phyloP scores from a whole-genome alignment of 2,113 vertebrate genomes.

The Oreochromis spilurus region DNA sequence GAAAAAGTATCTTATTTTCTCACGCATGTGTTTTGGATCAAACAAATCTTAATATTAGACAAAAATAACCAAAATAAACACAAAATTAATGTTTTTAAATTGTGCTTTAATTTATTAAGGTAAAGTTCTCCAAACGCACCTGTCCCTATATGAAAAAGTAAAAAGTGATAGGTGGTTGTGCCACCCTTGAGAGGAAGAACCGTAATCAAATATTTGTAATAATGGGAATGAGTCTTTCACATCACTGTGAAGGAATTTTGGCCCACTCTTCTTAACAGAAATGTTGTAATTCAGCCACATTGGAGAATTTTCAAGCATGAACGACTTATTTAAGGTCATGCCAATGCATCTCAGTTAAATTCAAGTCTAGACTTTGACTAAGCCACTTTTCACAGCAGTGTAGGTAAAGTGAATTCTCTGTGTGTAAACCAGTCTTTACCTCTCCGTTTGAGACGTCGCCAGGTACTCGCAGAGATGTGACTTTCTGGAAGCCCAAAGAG shows the following conservation, averaged over 20 bases:
- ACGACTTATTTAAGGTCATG: neutral
- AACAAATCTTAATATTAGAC: neutral
- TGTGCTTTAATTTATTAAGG: neutral
- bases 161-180: neutral
- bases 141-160: neutral
- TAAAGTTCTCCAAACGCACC: neutral
- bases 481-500: slow-evolving; percentile 71
- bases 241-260: neutral
- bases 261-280: neutral
- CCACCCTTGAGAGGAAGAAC: neutral
- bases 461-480: slow-evolving; percentile 70
- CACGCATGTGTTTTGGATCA: neutral
- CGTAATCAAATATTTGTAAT: neutral
- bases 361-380: neutral
- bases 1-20: neutral
- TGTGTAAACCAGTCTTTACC: slow-evolving; percentile 48
- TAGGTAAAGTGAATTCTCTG: neutral
- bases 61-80: neutral
- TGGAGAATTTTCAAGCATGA: neutral
- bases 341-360: neutral
- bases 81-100: neutral
- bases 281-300: neutral
- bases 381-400: neutral
- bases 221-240: neutral
- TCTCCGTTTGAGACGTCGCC: slow-evolving; percentile 72